Percentiles rank a stretch among this genome's conserved stretches.
phyloP scores from a whole-genome alignment of 1,140 invertebrate species.

The Sitobion miscanthi region DNA sequence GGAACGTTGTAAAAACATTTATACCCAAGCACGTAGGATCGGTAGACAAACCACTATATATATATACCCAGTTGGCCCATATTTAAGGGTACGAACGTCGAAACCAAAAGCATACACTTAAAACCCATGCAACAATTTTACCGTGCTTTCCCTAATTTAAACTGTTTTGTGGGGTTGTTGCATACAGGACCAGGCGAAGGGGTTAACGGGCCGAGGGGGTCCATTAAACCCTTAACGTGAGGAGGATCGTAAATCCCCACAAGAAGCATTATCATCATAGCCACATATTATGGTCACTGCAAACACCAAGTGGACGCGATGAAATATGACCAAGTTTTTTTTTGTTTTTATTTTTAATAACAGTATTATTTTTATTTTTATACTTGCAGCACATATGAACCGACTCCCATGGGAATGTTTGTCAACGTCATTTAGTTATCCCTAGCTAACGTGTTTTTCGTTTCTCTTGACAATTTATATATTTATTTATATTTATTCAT shows the following conservation, averaged over 20 bases:
- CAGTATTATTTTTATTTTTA: background rate
- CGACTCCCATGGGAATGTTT: background rate
- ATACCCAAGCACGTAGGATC: background rate
- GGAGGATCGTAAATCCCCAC: constrained; percentile 37
- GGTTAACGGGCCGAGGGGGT: background rate
- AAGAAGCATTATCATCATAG: constrained; percentile 46
- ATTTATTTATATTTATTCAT: background rate
- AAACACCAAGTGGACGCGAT: constrained; percentile 26
- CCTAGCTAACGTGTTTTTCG: constrained; percentile 20
- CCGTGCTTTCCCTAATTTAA: constrained; percentile 42
- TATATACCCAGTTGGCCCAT: background rate
- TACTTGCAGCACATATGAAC: background rate
- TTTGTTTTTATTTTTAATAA: constrained; percentile 35
- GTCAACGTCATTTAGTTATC: constrained; percentile 23
- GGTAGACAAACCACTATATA: background rate
- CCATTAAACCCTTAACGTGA: background rate
- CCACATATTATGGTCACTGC: constrained; percentile 31
- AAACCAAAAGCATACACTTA: constrained; percentile 46
- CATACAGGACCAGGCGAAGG: background rate
- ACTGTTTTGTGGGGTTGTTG: constrained; percentile 40
- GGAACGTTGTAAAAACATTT: constrained; percentile 14
- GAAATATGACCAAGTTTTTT: constrained; percentile 28
- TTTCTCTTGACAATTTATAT: background rate
- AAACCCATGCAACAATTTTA: constrained; percentile 50
- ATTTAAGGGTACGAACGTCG: constrained; percentile 26